Evolutionary conservation across 2,113 vertebrate genomes (phyloP), one percentile per base, ranked within the genome.

Genomic region (Erinaceus europaeus): DNA sequence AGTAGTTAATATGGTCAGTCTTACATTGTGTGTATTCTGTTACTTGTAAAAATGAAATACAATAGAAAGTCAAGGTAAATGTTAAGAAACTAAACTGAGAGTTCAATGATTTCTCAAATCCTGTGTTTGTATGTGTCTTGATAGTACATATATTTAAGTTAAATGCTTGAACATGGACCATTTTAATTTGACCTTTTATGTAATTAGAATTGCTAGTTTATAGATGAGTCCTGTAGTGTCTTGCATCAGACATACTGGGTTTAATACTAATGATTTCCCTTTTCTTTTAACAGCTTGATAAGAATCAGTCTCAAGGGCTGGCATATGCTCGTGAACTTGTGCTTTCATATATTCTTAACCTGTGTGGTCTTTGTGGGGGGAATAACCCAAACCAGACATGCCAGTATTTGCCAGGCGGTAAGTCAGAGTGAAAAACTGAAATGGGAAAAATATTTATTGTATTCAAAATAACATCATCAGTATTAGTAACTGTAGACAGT

Each of bases 271-370:
- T 46, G 48, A 67, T 21, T 84, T 89, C 71, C 59, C 91, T 34
- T 90, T 69, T 52, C 20, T 95, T 90, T 75, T 71, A 83, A 94
- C 80, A 97, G 92, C 79, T 86, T 94, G 42, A 98, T 99, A 89
- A 97, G 98, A 21, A 98, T 99, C 90, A 99, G 99, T 93, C 97
- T 98, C 62, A 99, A 99, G 97, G 98, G 97, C 89, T 99, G 99
- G 99, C 99, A 99, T 95, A 99, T 99, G 99, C 94, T 99, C 77
- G 97, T 99, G 92, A 99, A 99, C 96, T 96, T 99, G 90, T 98
- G 98, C 92, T 97, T 99, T 92, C 99, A 99, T 96, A 96, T 99
- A 88, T 98, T 98, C 89, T 98, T 99, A 96, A 98, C 98, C 8
- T 98, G 98, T 34, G 97, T 96, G 67, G 98, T 99, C 87, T 99